phyloP scores from a whole-genome alignment of 2,113 vertebrate genomes.

The Psammodynastes pulverulentus region DNA sequence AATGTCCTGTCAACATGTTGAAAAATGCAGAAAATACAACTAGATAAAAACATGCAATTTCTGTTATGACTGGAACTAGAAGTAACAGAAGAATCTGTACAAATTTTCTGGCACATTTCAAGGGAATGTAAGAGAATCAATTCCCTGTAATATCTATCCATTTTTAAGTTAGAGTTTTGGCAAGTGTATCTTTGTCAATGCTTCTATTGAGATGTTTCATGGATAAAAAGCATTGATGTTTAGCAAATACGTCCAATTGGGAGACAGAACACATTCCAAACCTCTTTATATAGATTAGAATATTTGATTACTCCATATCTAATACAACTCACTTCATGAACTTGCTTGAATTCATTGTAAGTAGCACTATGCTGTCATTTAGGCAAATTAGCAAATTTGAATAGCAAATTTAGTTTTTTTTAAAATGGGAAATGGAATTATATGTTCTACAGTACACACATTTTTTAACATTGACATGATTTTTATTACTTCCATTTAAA shows the following conservation, averaged over 20 bases:
- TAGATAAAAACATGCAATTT: neutral
- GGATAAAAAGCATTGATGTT: neutral
- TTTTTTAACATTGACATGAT: neutral
- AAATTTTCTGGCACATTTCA: neutral
- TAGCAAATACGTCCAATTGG: neutral
- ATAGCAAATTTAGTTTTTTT: neutral
- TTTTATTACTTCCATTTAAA: neutral
- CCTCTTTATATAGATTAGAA: neutral
- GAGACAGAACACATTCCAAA: neutral
- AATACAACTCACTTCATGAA: conserved; percentile 2
- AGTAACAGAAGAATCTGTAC: neutral
- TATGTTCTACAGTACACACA: neutral
- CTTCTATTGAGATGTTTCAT: neutral
- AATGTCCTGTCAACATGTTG: conserved; percentile 12
- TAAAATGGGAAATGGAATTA: neutral
- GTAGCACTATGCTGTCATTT: neutral
- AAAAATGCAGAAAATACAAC: conserved; percentile 7
- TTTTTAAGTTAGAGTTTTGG: neutral
- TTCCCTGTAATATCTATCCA: conserved; percentile 2
- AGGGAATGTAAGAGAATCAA: neutral
- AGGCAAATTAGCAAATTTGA: neutral
- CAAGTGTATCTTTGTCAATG: neutral
- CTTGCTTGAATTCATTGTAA: neutral
- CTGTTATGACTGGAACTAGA: neutral
- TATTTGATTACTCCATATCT: neutral